A percentile compares a stretch with the other conserved stretches of the same genome.
These are phyloP conservation scores for Metopolophium dirhodum DNA, from an alignment of 1,140 invertebrate genomes.

Conservation along the genomic window DNA sequence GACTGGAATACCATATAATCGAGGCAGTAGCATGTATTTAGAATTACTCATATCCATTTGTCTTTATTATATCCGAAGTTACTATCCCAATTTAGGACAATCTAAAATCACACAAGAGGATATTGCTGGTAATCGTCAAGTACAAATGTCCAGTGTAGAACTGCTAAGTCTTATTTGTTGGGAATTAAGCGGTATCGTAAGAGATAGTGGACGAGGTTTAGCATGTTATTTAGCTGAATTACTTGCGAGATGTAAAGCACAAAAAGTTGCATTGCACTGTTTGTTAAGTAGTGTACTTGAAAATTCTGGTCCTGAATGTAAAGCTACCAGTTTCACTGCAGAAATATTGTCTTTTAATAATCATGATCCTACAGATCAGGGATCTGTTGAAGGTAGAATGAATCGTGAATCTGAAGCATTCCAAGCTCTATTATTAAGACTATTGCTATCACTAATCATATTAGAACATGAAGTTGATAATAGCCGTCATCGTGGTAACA, in stretches of 20 bases:
- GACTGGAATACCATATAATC: conserved; percentile 67
- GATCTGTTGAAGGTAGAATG: conserved; percentile 69
- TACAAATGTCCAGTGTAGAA: conserved; percentile 79
- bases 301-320: conserved; percentile 64
- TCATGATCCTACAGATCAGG: conserved; percentile 69
- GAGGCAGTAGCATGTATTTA: conserved; percentile 81
- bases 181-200: conserved; percentile 81
- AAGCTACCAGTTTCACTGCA: conserved; percentile 75
- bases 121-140: conserved; percentile 77
- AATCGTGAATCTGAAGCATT: conserved; percentile 62
- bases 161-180: conserved; percentile 78
- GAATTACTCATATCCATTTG: conserved; percentile 81
- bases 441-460: conserved; percentile 78
- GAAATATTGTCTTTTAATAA: conserved; percentile 83
- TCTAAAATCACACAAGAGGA: conserved; percentile 76
- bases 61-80: conserved; percentile 81
- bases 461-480: conserved; percentile 70
- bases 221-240: conserved; percentile 84
- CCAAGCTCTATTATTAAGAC: conserved; percentile 62
- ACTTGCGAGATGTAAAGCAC: conserved; percentile 82
- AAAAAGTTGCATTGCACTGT: conserved; percentile 87
- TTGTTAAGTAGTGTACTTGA: conserved; percentile 78
- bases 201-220: conserved; percentile 81
- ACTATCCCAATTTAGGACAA: conserved; percentile 75
- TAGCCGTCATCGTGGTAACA: conserved; percentile 49